Evolutionary conservation across 1,140 invertebrate species (phyloP).

Genomic region (Sycophaga agraensis): DNA sequence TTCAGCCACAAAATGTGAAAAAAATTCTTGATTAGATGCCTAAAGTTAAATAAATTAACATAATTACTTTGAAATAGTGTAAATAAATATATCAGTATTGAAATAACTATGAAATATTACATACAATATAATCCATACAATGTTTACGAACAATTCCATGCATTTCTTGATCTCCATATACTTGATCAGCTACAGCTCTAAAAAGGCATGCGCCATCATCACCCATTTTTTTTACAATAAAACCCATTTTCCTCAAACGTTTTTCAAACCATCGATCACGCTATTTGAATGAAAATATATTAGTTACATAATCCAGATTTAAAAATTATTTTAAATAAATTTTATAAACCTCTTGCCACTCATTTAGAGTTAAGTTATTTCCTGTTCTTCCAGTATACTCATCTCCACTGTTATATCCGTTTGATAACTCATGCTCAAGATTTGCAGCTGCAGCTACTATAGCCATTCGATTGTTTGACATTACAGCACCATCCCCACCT

Average conservation of each 20-base stretch:
- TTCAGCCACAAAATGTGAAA: conserved; percentile 91
- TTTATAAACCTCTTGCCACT: conserved; percentile 62
- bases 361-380: conserved; percentile 59
- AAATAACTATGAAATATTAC: conserved; percentile 32
- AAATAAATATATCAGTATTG: background rate
- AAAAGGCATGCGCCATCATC: conserved; percentile 94
- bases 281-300: conserved; percentile 35
- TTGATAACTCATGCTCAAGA: conserved; percentile 45
- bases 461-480: conserved; percentile 43
- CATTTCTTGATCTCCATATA: conserved; percentile 93
- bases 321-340: background rate
- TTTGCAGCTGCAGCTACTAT: conserved; percentile 43
- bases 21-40: conserved; percentile 86
- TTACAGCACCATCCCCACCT: conserved; percentile 43
- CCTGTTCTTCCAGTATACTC: conserved; percentile 67
- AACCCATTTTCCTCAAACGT: conserved; percentile 73
- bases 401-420: conserved; percentile 77
- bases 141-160: conserved; percentile 80
- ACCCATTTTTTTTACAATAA: conserved; percentile 83
- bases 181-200: conserved; percentile 88
- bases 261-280: conserved; percentile 73
- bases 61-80: background rate
- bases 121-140: conserved; percentile 93
- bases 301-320: background rate
- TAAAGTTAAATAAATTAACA: conserved; percentile 37